Evolutionary conservation across 2,113 vertebrate species (phyloP).

Genomic region (Cichladusa arquata): DNA sequence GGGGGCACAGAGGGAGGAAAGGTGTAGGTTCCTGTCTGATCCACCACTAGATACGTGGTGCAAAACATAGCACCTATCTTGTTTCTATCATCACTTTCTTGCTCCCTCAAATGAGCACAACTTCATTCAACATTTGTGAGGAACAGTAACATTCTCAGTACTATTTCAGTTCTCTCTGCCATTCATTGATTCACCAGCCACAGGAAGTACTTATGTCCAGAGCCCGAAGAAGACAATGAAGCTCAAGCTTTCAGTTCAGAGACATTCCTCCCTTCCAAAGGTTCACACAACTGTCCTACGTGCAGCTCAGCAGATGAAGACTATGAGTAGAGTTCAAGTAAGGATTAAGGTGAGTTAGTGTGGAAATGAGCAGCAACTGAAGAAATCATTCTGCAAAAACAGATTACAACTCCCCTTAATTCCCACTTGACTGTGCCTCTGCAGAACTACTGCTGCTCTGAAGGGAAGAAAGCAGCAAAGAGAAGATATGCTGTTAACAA

Average conservation of each 20-base stretch:
- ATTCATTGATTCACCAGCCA: not conserved
- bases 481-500: not conserved
- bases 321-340: not conserved
- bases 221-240: not conserved
- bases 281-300: not conserved
- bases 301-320: not conserved
- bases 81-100: not conserved
- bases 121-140: not conserved
- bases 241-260: not conserved
- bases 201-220: not conserved
- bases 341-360: not conserved
- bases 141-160: not conserved
- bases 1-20: not conserved
- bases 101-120: not conserved
- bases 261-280: not conserved
- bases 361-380: not conserved
- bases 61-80: slow-evolving; percentile 29
- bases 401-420: not conserved
- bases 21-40: slow-evolving; percentile 76
- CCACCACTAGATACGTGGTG: slow-evolving; percentile 74
- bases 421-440: not conserved
- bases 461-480: not conserved
- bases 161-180: not conserved
- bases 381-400: not conserved
- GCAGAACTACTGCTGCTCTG: not conserved